These are phyloP conservation scores for Leptobrachium ailaonicum DNA, from an alignment of 2,113 vertebrate species.

Conservation along the genomic window DNA sequence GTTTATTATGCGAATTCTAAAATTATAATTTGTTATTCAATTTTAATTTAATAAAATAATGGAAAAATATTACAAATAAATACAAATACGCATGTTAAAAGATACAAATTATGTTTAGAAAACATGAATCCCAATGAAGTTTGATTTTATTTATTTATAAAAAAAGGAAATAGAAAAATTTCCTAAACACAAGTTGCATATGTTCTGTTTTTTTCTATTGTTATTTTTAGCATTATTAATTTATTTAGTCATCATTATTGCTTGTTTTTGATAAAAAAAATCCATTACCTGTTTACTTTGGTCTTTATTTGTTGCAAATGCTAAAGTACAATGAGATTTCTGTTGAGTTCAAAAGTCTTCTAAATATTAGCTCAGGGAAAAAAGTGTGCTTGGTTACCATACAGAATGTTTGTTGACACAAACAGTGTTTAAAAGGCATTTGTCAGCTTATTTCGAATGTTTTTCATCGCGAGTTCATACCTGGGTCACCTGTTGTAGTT, in stretches of 20 bases:
- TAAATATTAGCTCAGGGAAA: slow-evolving; percentile 65
- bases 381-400: slow-evolving; percentile 48
- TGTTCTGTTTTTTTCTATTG: too few species aligned
- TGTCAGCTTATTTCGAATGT: slow-evolving; percentile 40
- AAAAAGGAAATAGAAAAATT: too few species aligned
- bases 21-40: too few species aligned
- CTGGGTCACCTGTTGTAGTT: slow-evolving; percentile 48
- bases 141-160: too few species aligned
- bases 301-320: slow-evolving; percentile 33
- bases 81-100: too few species aligned
- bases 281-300: slow-evolving; percentile 34
- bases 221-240: too few species aligned
- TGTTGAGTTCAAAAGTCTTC: slow-evolving; percentile 58
- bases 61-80: too few species aligned
- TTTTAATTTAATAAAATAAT: too few species aligned
- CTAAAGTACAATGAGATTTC: slow-evolving; percentile 54
- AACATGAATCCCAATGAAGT: too few species aligned
- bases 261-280: slow-evolving; percentile 10
- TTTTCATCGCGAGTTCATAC: slow-evolving; percentile 49
- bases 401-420: slow-evolving; percentile 57
- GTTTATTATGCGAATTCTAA: too few species aligned
- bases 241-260: not conserved
- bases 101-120: too few species aligned
- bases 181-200: too few species aligned
- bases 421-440: slow-evolving; percentile 54